These are phyloP conservation scores for Allygus modestus DNA, from an alignment of 2,888 invertebrate species.

Conservation along the genomic window DNA sequence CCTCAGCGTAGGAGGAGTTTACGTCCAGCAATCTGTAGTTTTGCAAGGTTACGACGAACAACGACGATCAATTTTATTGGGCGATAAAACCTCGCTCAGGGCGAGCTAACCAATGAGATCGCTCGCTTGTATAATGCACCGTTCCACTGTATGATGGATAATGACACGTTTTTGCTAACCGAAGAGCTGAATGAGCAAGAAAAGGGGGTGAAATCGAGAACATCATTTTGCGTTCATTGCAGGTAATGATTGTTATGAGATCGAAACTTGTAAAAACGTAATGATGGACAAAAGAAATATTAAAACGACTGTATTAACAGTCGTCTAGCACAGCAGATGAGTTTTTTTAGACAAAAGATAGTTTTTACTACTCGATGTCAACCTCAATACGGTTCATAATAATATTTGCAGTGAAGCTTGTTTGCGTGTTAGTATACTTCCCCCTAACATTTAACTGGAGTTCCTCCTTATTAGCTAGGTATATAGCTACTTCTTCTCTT, in stretches of 20 bases:
- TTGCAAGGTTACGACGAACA: neutral
- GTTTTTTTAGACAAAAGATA: too few relatives aligned
- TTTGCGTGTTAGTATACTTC: too few relatives aligned
- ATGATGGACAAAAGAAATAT: too few relatives aligned
- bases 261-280: too few relatives aligned
- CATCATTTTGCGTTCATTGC: neutral
- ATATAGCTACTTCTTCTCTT: too few relatives aligned
- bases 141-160: neutral
- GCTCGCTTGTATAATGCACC: neutral
- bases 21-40: neutral
- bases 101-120: neutral
- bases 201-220: neutral
- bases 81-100: neutral
- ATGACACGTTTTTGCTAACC: neutral
- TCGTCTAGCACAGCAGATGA: too few relatives aligned
- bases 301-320: too few relatives aligned
- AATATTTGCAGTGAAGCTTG: too few relatives aligned
- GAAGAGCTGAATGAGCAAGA: neutral
- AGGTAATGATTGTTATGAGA: neutral
- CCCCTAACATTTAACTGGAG: too few relatives aligned
- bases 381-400: too few relatives aligned
- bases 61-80: constrained; percentile 7
- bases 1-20: neutral
- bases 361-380: too few relatives aligned
- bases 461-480: too few relatives aligned